A percentile compares a stretch with the other conserved stretches of the same genome.
Conservation (phyloP, 1,140 invertebrate genomes). For the Saccostrea cuccullata region DNA sequence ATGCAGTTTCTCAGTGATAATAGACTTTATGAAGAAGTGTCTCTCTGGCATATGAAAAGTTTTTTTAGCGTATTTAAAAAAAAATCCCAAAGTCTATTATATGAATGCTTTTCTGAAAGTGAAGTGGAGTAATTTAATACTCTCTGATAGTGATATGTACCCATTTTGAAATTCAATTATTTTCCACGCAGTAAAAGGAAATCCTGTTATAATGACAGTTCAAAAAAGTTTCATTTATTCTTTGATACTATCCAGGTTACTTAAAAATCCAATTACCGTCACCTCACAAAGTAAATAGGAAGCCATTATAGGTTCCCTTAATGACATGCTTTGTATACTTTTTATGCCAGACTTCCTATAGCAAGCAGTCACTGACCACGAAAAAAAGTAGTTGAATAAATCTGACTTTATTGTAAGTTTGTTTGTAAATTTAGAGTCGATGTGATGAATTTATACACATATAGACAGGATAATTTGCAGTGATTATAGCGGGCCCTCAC, state of each 20-base stretch:
- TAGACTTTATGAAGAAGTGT: too few relatives aligned
- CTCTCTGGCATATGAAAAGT: too few relatives aligned
- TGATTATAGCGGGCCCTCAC: background rate
- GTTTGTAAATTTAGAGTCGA: background rate
- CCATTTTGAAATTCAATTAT: too few relatives aligned
- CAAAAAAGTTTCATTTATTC: background rate
- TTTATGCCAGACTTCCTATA: background rate
- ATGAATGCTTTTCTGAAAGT: too few relatives aligned
- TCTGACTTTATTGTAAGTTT: background rate
- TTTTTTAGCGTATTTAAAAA: too few relatives aligned
- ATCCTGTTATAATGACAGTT: background rate
- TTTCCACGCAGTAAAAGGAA: too few relatives aligned
- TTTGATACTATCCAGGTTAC: background rate
- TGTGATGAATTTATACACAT: background rate
- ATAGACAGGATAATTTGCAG: slow-evolving; percentile 9
- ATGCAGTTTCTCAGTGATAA: too few relatives aligned
- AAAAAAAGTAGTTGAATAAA: background rate
- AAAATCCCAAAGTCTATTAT: too few relatives aligned
- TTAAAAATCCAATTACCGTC: background rate
- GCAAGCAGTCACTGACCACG: background rate
- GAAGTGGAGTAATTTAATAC: too few relatives aligned
- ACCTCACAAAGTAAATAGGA: background rate
- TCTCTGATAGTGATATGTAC: too few relatives aligned
- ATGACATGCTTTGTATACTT: background rate
- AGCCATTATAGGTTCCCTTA: background rate